Percentiles rank a stretch among this genome's conserved stretches.
These are phyloP conservation scores for Drosophila prostipennis DNA, from an alignment of 2,888 invertebrate genomes.

Conservation along the genomic window DNA sequence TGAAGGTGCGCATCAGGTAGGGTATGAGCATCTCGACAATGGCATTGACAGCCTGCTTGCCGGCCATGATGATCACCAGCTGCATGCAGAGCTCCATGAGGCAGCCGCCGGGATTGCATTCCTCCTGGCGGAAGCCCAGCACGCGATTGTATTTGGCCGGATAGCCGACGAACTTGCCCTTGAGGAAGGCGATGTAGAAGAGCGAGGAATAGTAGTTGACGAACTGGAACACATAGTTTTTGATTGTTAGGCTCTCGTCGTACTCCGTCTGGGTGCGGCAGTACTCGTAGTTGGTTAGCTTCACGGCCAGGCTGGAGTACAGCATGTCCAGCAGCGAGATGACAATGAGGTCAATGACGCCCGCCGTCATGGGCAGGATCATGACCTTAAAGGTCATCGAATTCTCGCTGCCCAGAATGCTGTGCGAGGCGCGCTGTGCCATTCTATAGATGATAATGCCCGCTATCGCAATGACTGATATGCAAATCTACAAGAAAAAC, in stretches of 20 bases:
- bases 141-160: slow-evolving; percentile 91
- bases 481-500: slow-evolving; percentile 85
- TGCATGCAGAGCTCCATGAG: slow-evolving; percentile 94
- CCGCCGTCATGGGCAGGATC: slow-evolving; percentile 90
- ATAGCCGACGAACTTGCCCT: slow-evolving; percentile 91
- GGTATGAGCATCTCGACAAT: slow-evolving; percentile 91
- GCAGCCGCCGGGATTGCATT: slow-evolving; percentile 94
- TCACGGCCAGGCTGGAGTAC: slow-evolving; percentile 88
- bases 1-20: slow-evolving; percentile 85
- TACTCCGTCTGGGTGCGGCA: slow-evolving; percentile 93
- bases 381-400: slow-evolving; percentile 87
- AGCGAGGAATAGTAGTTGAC: slow-evolving; percentile 95
- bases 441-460: slow-evolving; percentile 91
- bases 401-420: slow-evolving; percentile 85
- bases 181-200: slow-evolving; percentile 92
- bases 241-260: slow-evolving; percentile 93
- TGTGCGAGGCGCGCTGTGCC: slow-evolving; percentile 87
- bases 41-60: slow-evolving; percentile 92
- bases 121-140: slow-evolving; percentile 89
- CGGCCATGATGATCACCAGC: slow-evolving; percentile 93
- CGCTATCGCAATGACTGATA: slow-evolving; percentile 90
- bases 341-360: slow-evolving; percentile 90
- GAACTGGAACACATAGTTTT: slow-evolving; percentile 94
- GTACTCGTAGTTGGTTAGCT: slow-evolving; percentile 90
- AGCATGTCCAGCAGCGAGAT: slow-evolving; percentile 91